Evolutionary conservation across 2,797 vertebrate species (phyloP).

Genomic region (Bovichtus diacanthus): DNA sequence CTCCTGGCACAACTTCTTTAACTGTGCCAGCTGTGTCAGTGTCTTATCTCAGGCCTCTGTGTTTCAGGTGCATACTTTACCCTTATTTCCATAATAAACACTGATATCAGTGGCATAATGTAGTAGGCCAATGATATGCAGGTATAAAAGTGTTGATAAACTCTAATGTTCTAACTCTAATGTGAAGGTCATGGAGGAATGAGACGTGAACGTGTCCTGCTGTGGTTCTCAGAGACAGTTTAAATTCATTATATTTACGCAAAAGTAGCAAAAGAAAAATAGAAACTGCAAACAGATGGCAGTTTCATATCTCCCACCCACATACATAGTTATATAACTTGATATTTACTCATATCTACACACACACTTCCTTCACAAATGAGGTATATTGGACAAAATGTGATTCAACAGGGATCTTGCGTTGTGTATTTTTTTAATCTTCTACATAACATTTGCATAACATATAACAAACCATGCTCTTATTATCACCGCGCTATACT

Average conservation of each 20-base stretch:
- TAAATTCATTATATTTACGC: not conserved
- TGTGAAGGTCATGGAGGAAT: not conserved
- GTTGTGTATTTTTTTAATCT: not conserved
- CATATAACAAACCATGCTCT: not conserved
- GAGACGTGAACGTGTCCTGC: not conserved
- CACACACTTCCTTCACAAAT: not conserved
- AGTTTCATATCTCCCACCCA: constrained; percentile 10
- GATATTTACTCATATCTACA: not conserved
- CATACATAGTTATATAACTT: constrained; percentile 10
- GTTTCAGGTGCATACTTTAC: constrained; percentile 34
- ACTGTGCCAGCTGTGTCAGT: not conserved
- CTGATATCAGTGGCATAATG: not conserved
- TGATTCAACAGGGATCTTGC: not conserved
- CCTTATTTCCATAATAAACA: constrained; percentile 66
- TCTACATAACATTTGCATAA: not conserved
- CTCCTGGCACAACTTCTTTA: not conserved
- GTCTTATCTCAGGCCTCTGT: constrained; percentile 9
- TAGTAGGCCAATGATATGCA: not conserved
- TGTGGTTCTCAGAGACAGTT: not conserved
- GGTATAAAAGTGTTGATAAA: not conserved
- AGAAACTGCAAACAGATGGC: constrained; percentile 20
- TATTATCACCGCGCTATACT: too few relatives aligned
- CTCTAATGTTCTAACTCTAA: not conserved
- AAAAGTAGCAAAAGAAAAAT: not conserved
- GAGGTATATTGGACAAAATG: not conserved